Evolutionary conservation across 2,888 invertebrate genomes (phyloP).

Genomic region (Epinotia ramella): DNA sequence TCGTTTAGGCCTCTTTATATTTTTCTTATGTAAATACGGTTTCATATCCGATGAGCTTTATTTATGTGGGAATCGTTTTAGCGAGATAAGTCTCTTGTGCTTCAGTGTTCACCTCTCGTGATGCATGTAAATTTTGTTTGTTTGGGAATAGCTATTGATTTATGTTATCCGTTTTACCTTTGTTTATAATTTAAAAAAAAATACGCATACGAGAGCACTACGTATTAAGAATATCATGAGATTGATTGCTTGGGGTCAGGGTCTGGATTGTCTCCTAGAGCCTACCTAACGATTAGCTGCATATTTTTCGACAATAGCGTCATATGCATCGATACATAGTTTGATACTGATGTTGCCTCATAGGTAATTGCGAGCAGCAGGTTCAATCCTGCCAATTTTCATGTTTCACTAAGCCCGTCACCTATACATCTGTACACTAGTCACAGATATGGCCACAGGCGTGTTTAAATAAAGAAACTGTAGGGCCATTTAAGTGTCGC

Average conservation of each 20-base stretch:
- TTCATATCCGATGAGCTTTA: slow-evolving; percentile 86
- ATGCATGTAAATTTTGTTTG: slow-evolving; percentile 76
- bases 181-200: slow-evolving; percentile 38
- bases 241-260: neutral
- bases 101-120: slow-evolving; percentile 76
- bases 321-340: neutral
- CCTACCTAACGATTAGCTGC: neutral
- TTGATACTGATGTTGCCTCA: too few species aligned
- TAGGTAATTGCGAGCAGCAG: too few species aligned
- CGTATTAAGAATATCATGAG: neutral
- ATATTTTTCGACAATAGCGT: neutral
- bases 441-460: neutral
- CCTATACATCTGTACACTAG: neutral
- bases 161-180: slow-evolving; percentile 59
- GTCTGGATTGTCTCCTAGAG: neutral
- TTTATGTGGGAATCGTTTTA: slow-evolving; percentile 86
- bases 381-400: neutral
- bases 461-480: slow-evolving; percentile 13
- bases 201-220: neutral
- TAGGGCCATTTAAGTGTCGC: slow-evolving; percentile 69
- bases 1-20: slow-evolving; percentile 85
- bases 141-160: slow-evolving; percentile 67
- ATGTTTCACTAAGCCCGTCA: neutral
- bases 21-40: slow-evolving; percentile 85
- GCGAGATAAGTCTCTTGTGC: slow-evolving; percentile 81